Base-by-base conservation (phyloP, 30 jellyfish, hydroid and myxozoan species). In the Catostylus mosaicus region DNA sequence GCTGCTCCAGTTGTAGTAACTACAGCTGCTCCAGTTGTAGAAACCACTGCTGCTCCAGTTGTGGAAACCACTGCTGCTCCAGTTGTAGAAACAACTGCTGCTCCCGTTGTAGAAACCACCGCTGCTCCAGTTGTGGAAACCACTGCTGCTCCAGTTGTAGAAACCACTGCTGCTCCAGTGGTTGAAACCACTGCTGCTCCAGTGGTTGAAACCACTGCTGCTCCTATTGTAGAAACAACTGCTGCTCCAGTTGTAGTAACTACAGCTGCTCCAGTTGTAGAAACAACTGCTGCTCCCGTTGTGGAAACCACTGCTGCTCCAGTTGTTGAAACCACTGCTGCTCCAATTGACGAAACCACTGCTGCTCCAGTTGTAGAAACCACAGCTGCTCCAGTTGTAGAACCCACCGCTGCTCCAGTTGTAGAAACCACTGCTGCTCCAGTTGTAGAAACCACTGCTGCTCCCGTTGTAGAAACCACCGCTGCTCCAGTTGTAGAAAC, bases 91-190 rank as follows among this genome's bases (percentile, higher is more conserved):
- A 26, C 88, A 3, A 77, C 88, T 3, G 88, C 60, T 32, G 89
- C 82, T 56, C 67, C 89, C 26, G 10, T 27, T 56, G 87, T 27
- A 46, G 76, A 50, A 30, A 35, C 74, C 6, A 63, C 90, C 0
- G 60, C 74, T 35, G 90, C 82, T 26, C 75, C 90, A 62, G 75
- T 47, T 30, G 30, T 35, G 0, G 83, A 66, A 64, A 48, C 82
- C 7, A 63, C 83, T 0, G 90, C 60, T 47, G 83, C 83, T 34
- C 82, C 83, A 62, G 73, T 47, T 48, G 75, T 36, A 2, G 83
- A 80, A 62, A 62, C 83, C 30, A 45, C 90, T 0, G 73, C 90
- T 35, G 83, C 84, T 80, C 83, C 90, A 62, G 83, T 51, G 35
- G 86, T 26, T 8, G 40, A 68, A n/a, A 66, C 83, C 20, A 70